These are phyloP conservation scores for Oikopleura dioica DNA, from an alignment of 23 tunicate genomes.

Conservation along the genomic window DNA sequence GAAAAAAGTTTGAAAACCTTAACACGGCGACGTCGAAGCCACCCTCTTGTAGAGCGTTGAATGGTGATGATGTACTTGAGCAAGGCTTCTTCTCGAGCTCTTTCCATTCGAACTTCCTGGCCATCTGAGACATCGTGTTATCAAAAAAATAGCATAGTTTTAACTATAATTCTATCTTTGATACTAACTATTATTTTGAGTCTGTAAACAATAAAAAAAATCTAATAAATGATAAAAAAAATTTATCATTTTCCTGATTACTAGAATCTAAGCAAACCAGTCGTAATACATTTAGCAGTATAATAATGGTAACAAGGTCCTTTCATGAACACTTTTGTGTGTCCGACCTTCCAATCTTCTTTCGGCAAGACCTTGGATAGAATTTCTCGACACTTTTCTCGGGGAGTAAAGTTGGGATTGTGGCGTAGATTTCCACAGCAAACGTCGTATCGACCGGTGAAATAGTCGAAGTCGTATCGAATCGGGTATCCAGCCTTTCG, in stretches of 20 bases:
- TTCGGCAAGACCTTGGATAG: not conserved
- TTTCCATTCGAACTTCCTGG: conserved; percentile 56
- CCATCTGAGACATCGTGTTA: conserved; percentile 22
- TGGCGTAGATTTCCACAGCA: not conserved
- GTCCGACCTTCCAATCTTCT: conserved; percentile 71
- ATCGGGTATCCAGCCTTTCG: conserved; percentile 86
- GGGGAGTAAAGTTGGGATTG: not conserved
- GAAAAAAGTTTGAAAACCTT: no score
- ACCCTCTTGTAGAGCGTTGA: conserved; percentile 76
- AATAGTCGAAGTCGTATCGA: conserved; percentile 10
- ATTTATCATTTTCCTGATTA: not conserved
- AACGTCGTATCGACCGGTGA: not conserved
- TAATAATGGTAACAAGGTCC: not conserved
- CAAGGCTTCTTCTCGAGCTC: conserved; percentile 25
- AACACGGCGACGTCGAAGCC: conserved; percentile 34
- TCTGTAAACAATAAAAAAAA: no score
- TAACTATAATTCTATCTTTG: no score
- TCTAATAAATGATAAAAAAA: no score
- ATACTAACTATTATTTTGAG: no score
- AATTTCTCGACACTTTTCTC: not conserved
- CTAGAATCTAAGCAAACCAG: no score
- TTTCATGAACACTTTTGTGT: conserved; percentile 64
- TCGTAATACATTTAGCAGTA: no score
- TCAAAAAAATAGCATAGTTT: no score
- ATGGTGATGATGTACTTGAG: conserved; percentile 59